Evolutionary conservation across 2,797 vertebrate species (phyloP), one percentile per base, ranked within the genome.

Genomic region (Helostoma temminkii): DNA sequence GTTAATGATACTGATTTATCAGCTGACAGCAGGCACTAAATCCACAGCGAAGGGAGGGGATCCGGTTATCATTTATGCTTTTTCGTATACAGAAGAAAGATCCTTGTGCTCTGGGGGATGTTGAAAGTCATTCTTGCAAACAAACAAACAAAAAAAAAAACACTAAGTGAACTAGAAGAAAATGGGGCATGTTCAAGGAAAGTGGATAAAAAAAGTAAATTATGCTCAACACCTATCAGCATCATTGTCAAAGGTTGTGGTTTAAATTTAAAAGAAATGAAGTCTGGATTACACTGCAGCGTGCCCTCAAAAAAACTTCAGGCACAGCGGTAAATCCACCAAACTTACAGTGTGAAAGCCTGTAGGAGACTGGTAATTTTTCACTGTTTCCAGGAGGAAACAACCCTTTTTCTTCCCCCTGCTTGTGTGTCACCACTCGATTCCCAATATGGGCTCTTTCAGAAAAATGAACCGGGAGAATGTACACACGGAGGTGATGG

Each of bases 401-500:
- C 14, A 11, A 45, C 57, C 67, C 36, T 50, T 2, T n/a, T 58
- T 80, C 60, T 43, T 70, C 66, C 37, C 37, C 36, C 30, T 65
- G 64, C 49, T 26, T 75, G 39, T 18, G 34, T 34, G 63, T 63
- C 60, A 76, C 74, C 60, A 6, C 66, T 74, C n/a, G n/a, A n/a
- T n/a, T n/a, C 74, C 53, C 76, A 80, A 65, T 50, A 53, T 53
- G 41, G 30, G 49, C 37, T 56, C 56, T 47, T 63, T 66, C 8
- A 64, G 60, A 56, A 79, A 80, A 80, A 80, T 63, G 54, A 77
- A 77, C 41, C 11, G n/a, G 25, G 42, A 52, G 42, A 77, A 81
- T 61, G 72, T 78, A 82, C 86, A 86, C 77, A 76, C 2, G 57
- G 55, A 82, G 52, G 45, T 78, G 78, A 88, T 74, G 66, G 82